phyloP scores from a whole-genome alignment of 2,888 invertebrate genomes.

The Mimumesa dahlbomi region DNA sequence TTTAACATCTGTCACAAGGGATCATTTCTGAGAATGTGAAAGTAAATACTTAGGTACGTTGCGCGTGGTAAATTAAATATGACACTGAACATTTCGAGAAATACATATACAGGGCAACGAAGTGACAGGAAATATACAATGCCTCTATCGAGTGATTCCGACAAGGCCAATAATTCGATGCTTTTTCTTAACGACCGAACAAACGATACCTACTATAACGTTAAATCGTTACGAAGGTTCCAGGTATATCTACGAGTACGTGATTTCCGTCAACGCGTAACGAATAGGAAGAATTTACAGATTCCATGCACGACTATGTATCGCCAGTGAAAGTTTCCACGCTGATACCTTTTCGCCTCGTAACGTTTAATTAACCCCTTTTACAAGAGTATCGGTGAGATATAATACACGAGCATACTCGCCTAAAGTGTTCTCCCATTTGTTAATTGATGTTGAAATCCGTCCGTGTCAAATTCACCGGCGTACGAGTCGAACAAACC shows the following conservation, averaged over 20 bases:
- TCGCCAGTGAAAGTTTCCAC: constrained; percentile 9
- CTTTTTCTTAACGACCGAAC: constrained; percentile 3
- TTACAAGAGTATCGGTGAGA: too few species aligned
- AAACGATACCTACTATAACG: neutral
- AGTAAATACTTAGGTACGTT: too few species aligned
- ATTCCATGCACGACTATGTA: constrained; percentile 2
- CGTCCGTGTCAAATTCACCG: too few species aligned
- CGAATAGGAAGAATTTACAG: constrained; percentile 1
- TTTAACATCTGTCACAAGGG: too few species aligned
- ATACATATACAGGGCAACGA: neutral
- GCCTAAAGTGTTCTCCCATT: too few species aligned
- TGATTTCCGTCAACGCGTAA: neutral
- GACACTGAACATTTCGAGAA: neutral
- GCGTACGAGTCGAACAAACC: too few species aligned
- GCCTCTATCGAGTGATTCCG: constrained; percentile 22
- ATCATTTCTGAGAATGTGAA: too few species aligned
- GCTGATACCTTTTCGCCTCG: neutral
- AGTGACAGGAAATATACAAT: constrained; percentile 23
- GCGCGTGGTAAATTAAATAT: too few species aligned
- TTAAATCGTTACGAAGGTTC: constrained; percentile 3
- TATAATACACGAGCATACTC: too few species aligned
- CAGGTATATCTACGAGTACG: constrained; percentile 2
- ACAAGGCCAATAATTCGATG: constrained; percentile 30
- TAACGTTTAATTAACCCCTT: neutral
- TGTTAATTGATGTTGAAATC: too few species aligned